These are phyloP conservation scores for Pagrus major DNA, from an alignment of 2,113 vertebrate species.

Conservation along the genomic window DNA sequence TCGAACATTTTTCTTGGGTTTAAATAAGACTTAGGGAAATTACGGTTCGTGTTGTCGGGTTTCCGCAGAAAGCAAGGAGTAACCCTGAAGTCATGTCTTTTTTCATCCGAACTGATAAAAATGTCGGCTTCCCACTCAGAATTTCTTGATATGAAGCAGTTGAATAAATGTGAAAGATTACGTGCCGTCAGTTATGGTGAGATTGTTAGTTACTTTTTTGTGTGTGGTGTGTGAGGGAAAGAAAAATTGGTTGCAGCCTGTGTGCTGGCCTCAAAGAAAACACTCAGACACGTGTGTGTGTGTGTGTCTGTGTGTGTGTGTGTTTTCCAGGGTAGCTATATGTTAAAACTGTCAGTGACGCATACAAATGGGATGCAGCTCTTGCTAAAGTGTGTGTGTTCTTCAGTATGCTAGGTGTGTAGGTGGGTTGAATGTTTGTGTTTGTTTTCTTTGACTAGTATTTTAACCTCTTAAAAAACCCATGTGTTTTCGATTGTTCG, in stretches of 20 bases:
- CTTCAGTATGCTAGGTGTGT: conserved; percentile 3
- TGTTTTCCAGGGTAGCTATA: conserved; percentile 9
- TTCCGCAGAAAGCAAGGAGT: not conserved
- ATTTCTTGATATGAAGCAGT: not conserved
- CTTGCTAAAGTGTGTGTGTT: not conserved
- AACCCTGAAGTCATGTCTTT: not conserved
- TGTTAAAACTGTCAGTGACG: conserved; percentile 41
- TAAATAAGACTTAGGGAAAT: not conserved
- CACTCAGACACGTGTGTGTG: not conserved
- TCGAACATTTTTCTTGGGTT: not conserved
- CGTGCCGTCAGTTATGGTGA: not conserved
- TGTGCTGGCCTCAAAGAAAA: conserved; percentile 19
- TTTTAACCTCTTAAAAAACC: conserved; percentile 1
- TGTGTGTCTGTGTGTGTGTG: not conserved
- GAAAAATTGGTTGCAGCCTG: conserved; percentile 23
- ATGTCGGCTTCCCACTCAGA: not conserved
- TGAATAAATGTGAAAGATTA: not conserved
- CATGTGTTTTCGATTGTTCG: conserved; percentile 18
- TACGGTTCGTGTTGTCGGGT: not conserved
- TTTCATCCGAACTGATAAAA: not conserved
- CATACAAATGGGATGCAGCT: conserved; percentile 16
- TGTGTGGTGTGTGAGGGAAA: not conserved
- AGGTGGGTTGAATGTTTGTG: not conserved
- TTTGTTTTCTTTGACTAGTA: not conserved
- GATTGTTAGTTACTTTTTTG: not conserved